A percentile compares a stretch with the other conserved stretches of the same genome.
Evolutionary conservation across 2,888 invertebrate genomes (phyloP).

Genomic region (Plebejus anna): DNA sequence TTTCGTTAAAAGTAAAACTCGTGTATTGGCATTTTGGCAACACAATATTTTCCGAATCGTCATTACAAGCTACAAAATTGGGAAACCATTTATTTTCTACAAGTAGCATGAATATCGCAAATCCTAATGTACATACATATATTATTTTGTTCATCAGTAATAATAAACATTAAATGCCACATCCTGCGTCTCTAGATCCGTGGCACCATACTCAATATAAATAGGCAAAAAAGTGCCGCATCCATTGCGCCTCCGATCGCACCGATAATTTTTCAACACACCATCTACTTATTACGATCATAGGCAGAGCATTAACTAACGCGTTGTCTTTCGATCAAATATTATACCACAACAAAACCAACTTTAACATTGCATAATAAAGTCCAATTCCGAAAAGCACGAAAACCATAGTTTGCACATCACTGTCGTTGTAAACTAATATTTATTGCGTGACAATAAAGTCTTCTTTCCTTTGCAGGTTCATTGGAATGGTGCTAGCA

Average conservation of each 20-base stretch:
- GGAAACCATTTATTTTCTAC: background rate
- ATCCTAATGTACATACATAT: background rate
- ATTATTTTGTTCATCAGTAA: background rate
- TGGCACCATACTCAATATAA: constrained; percentile 66
- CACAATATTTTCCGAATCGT: background rate
- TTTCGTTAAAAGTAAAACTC: background rate
- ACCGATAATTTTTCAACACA: constrained; percentile 80
- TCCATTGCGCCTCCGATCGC: constrained; percentile 76
- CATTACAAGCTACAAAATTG: background rate
- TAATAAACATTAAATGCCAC: constrained; percentile 33
- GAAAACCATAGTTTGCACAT: constrained; percentile 37
- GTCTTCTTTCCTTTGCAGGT: constrained; percentile 42
- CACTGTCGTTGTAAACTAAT: constrained; percentile 37
- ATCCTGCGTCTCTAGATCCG: constrained; percentile 49
- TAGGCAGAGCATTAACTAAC: constrained; percentile 75
- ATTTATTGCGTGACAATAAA: constrained; percentile 35
- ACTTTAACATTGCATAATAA: constrained; percentile 32
- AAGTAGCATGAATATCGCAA: background rate
- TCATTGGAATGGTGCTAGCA: constrained; percentile 46
- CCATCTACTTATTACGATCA: constrained; percentile 79
- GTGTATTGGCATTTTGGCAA: background rate
- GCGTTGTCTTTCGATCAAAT: constrained; percentile 54
- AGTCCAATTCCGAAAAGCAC: constrained; percentile 39
- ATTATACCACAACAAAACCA: constrained; percentile 35
- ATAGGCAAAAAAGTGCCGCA: constrained; percentile 75